Conservation (phyloP, 23 tunicate genomes). For the Botrylloides violaceus region DNA sequence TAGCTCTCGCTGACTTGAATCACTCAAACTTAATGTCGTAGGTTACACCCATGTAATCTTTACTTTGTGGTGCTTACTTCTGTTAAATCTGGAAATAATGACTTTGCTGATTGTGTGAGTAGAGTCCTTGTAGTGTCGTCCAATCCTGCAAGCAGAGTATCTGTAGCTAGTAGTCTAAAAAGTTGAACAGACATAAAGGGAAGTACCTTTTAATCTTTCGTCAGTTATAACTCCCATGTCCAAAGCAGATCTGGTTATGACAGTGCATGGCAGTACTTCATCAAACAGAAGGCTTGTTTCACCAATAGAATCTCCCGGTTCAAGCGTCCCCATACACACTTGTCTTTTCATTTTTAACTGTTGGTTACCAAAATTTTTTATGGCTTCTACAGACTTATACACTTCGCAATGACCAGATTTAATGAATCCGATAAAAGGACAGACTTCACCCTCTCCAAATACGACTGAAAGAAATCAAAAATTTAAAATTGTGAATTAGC, state of each 20-base stretch:
- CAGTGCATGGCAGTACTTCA: slow-evolving; percentile 45
- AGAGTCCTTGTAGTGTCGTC: slow-evolving; percentile 72
- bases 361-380: slow-evolving; percentile 58
- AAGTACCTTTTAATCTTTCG: slow-evolving; percentile 26
- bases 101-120: slow-evolving; percentile 49
- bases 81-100: slow-evolving; percentile 55
- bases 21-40: too few species aligned
- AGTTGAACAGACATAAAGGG: neutral
- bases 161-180: neutral
- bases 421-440: slow-evolving; percentile 59
- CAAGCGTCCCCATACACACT: slow-evolving; percentile 54
- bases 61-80: slow-evolving; percentile 24
- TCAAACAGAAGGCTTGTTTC: slow-evolving; percentile 61
- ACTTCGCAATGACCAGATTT: slow-evolving; percentile 61
- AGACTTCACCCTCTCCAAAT: slow-evolving; percentile 49
- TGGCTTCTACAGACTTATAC: slow-evolving; percentile 73
- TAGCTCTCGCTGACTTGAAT: too few species aligned
- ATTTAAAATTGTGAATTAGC: too few species aligned
- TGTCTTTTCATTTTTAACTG: slow-evolving; percentile 26
- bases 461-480: slow-evolving; percentile 12
- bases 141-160: slow-evolving; percentile 4
- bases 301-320: slow-evolving; percentile 60
- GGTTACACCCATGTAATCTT: neutral
- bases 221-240: slow-evolving; percentile 49
- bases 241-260: slow-evolving; percentile 41